These are phyloP conservation scores for Lepidurus packardi DNA, from an alignment of 1,140 invertebrate species.

Conservation along the genomic window DNA sequence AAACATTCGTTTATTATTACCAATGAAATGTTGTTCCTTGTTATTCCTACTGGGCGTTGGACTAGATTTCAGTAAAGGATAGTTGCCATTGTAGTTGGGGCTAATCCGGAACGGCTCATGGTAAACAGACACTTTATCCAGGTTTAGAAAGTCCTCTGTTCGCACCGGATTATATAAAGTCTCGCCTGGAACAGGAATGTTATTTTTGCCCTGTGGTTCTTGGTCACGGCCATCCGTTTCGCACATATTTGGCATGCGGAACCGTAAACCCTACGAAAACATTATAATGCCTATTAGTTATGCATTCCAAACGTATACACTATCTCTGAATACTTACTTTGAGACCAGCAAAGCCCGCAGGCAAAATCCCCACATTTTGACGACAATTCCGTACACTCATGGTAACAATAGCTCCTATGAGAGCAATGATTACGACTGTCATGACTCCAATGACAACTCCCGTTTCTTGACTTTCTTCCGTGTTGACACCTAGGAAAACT, in stretches of 20 bases:
- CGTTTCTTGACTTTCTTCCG: constrained; percentile 12
- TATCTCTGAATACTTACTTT: background rate
- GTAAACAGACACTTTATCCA: constrained; percentile 25
- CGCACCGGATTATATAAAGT: constrained; percentile 27
- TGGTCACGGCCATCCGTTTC: background rate
- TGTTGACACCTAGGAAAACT: constrained; percentile 8
- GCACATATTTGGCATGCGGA: background rate
- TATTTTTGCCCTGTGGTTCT: background rate
- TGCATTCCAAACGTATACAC: too few relatives aligned
- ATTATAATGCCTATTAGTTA: too few relatives aligned
- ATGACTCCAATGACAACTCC: constrained; percentile 32
- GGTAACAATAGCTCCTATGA: constrained; percentile 22
- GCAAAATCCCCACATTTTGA: constrained; percentile 24
- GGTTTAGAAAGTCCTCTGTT: constrained; percentile 25
- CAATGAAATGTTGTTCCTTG: background rate
- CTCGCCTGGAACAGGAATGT: background rate
- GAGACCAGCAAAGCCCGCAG: constrained; percentile 19
- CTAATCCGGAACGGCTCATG: constrained; percentile 24
- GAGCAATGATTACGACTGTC: constrained; percentile 31
- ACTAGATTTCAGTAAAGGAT: background rate
- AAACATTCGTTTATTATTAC: background rate
- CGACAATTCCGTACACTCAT: constrained; percentile 26
- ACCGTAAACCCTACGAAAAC: background rate
- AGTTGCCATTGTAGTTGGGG: background rate
- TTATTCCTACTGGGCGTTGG: background rate